Evolutionary conservation across 2,113 vertebrate species (phyloP).

Genomic region (Parus major): DNA sequence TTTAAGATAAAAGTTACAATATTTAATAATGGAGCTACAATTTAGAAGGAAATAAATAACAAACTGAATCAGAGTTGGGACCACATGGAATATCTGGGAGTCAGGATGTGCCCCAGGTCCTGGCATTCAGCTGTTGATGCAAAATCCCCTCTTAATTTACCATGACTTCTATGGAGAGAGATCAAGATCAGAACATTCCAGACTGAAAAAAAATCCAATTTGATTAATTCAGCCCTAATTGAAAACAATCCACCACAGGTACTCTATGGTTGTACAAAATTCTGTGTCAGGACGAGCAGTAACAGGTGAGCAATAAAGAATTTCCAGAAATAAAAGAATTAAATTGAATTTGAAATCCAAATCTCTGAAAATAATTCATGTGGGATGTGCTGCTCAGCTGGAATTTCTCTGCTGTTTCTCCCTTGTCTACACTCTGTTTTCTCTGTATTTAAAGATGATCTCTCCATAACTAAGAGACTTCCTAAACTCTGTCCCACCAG

Average conservation of each 20-base stretch:
- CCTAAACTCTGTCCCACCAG: background rate
- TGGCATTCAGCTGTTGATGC: background rate
- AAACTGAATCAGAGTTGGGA: background rate
- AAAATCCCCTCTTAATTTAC: background rate
- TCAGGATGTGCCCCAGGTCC: too few relatives aligned
- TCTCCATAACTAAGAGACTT: background rate
- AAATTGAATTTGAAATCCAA: background rate
- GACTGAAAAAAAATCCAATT: background rate
- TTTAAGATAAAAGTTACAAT: background rate
- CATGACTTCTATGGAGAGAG: accelerated
- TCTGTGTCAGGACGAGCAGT: background rate
- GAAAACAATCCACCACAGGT: background rate
- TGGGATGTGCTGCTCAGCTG: background rate
- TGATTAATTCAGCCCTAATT: background rate
- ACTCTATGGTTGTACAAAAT: background rate
- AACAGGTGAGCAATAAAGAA: background rate
- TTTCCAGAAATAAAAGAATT: background rate
- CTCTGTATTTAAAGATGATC: background rate
- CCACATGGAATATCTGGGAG: background rate
- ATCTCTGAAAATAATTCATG: background rate
- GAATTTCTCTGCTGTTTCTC: background rate
- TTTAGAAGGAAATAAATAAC: background rate
- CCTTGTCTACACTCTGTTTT: background rate
- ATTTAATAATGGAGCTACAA: background rate
- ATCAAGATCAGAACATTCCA: background rate